Percentiles rank a stretch among this genome's conserved stretches.
Conservation (phyloP, 2,888 invertebrate genomes). For the Cheilosia impressa region DNA sequence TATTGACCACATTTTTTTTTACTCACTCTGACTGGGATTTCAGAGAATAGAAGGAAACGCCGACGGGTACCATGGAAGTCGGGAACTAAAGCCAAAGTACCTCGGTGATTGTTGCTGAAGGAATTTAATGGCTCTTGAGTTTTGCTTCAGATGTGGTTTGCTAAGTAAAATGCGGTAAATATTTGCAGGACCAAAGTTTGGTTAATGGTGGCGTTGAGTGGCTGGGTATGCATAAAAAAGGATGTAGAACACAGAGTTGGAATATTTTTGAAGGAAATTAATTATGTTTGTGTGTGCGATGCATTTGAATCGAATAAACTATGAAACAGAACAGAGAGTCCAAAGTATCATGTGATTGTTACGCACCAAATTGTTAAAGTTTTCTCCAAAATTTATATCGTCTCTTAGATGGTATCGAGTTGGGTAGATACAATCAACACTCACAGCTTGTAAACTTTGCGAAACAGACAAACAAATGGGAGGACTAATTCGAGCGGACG, state of each 20-base stretch:
- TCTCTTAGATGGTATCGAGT: background rate
- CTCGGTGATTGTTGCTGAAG: slow-evolving; percentile 26
- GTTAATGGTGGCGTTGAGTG: slow-evolving; percentile 19
- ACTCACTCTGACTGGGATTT: slow-evolving; percentile 8
- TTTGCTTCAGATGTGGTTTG: slow-evolving; percentile 29
- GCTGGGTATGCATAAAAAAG: background rate
- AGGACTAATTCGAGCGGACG: too few relatives aligned
- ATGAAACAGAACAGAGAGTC: background rate
- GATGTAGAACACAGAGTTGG: slow-evolving; percentile 7
- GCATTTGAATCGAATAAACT: background rate
- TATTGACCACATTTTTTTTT: slow-evolving; percentile 65
- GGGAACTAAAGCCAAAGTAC: background rate
- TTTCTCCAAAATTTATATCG: background rate
- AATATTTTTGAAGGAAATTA: slow-evolving; percentile 1
- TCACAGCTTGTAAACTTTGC: background rate
- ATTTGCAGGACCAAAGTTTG: slow-evolving; percentile 17
- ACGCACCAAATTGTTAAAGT: background rate
- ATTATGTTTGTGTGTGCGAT: background rate
- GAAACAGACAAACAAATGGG: too few relatives aligned
- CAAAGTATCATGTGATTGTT: background rate
- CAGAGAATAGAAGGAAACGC: slow-evolving; percentile 15
- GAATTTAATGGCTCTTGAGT: slow-evolving; percentile 61
- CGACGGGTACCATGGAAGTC: background rate
- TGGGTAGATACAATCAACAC: background rate
- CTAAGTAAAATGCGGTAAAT: slow-evolving; percentile 29